Percentiles rank a stretch among this genome's conserved stretches.
phyloP scores from a whole-genome alignment of 2,113 vertebrate species.

The Pelecanus crispus region DNA sequence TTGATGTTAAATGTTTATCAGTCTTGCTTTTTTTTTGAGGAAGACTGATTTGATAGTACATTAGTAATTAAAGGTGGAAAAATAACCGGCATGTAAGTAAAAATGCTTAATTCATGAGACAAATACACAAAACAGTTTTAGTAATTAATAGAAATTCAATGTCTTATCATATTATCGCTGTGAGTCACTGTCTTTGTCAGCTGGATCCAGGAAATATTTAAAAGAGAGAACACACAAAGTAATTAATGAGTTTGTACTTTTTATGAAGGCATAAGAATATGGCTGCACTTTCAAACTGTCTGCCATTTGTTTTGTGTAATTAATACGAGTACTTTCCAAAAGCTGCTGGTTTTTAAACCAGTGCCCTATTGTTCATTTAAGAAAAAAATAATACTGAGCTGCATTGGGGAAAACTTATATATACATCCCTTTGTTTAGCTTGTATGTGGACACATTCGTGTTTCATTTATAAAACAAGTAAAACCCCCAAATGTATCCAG shows the following conservation, averaged over 20 bases:
- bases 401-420: accelerated
- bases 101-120: conserved; percentile 56
- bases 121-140: conserved; percentile 9
- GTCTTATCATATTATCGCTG: neutral
- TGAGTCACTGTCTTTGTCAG: neutral
- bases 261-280: conserved; percentile 43
- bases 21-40: neutral
- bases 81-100: conserved; percentile 39
- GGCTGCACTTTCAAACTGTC: conserved; percentile 25
- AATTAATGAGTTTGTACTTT: conserved; percentile 33
- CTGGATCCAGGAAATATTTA: conserved; percentile 25
- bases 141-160: conserved; percentile 54
- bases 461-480: neutral
- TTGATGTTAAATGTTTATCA: neutral
- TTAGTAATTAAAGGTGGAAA: conserved; percentile 2
- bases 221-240: conserved; percentile 46
- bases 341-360: neutral
- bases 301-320: neutral
- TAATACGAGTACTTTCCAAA: neutral
- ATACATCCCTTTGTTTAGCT: neutral
- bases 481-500: neutral
- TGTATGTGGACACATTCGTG: neutral
- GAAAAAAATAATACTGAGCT: neutral
- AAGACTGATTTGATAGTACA: conserved; percentile 41
- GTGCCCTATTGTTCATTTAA: neutral